Evolutionary conservation across 2,888 invertebrate genomes (phyloP).

Genomic region (Eurytoma californica): DNA sequence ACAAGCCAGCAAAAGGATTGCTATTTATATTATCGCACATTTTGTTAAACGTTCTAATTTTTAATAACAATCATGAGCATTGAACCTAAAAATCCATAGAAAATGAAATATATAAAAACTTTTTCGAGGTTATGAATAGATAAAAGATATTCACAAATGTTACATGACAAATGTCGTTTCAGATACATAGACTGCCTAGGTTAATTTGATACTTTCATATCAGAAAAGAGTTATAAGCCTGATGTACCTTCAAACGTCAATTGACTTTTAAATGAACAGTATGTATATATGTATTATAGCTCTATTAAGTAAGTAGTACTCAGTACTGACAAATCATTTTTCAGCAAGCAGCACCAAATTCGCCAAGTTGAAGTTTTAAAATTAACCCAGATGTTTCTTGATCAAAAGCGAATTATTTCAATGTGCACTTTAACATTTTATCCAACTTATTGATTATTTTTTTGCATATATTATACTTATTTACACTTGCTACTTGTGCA

Average conservation of each 20-base stretch:
- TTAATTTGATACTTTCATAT: slow-evolving; percentile 42
- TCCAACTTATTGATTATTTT: background rate
- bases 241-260: slow-evolving; percentile 39
- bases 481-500: no score
- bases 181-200: background rate
- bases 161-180: slow-evolving; percentile 46
- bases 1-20: slow-evolving; percentile 74
- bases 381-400: background rate
- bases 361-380: background rate
- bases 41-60: slow-evolving; percentile 33
- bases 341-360: background rate
- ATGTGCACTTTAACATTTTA: background rate
- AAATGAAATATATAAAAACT: slow-evolving; percentile 18
- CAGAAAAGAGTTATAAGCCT: slow-evolving; percentile 33
- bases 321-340: slow-evolving; percentile 37
- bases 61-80: slow-evolving; percentile 39
- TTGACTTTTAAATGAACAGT: slow-evolving; percentile 42
- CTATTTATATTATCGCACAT: slow-evolving; percentile 72
- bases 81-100: slow-evolving; percentile 29
- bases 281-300: slow-evolving; percentile 3
- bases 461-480: background rate
- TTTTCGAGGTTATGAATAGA: slow-evolving; percentile 48
- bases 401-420: no score
- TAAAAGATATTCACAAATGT: slow-evolving; percentile 31
- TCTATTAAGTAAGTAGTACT: background rate